Conservation (phyloP, 2,888 invertebrate species). For the Sminthurinus aureus region DNA sequence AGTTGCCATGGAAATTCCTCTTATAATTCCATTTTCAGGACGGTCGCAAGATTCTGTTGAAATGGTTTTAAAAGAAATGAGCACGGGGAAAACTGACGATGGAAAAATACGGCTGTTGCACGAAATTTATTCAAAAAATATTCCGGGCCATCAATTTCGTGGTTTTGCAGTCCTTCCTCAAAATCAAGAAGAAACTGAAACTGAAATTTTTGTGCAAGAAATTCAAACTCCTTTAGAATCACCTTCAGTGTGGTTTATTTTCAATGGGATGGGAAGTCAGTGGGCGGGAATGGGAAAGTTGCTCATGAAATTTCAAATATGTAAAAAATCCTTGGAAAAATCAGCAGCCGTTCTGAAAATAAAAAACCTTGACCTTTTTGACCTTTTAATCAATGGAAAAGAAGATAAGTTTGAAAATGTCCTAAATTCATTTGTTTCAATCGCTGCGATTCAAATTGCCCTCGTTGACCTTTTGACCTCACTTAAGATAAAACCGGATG, state of each 20-base stretch:
- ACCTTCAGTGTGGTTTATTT: conserved; percentile 64
- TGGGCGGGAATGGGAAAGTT: no score
- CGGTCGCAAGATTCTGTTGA: conserved; percentile 24
- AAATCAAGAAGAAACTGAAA: no score
- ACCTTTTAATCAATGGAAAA: conserved; percentile 77
- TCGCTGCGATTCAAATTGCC: no score
- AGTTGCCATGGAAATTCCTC: conserved; percentile 25
- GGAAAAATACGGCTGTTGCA: conserved; percentile 29
- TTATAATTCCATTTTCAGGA: no score
- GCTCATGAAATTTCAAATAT: conserved; percentile 66
- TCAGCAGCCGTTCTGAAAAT: no score
- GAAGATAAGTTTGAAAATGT: conserved; percentile 85
- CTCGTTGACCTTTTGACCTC: no score
- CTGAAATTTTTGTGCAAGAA: conserved; percentile 21
- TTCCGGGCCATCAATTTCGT: no score
- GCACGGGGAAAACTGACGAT: conserved; percentile 14
- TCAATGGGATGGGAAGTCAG: conserved; percentile 73
- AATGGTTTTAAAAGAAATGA: conserved; percentile 6
- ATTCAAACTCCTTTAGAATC: conserved; percentile 23
- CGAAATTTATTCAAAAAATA: no score
- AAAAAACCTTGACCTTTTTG: conserved; percentile 80
- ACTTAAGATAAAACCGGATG: no score
- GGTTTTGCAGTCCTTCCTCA: no score
- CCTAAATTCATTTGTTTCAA: conserved; percentile 88
- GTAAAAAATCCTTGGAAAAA: conserved; percentile 73